Base-by-base conservation (phyloP, 2,113 vertebrate genomes). In the Neotoma lepida region DNA sequence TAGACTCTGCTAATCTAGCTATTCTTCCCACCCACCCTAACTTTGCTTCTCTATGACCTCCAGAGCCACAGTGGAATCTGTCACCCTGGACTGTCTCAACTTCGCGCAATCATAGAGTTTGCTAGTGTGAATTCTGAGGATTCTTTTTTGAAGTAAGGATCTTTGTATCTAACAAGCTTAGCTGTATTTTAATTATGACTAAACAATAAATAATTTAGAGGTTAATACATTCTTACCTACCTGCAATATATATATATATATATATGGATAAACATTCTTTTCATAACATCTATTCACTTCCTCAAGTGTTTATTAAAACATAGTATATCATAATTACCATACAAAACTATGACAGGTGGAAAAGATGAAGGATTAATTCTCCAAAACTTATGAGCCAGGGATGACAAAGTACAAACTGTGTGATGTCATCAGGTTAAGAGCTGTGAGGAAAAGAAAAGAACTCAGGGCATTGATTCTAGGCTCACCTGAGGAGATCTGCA, bases 151-250 rank as follows among this genome's bases (percentile, higher is more conserved):
- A 84, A 44, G 28, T 84, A 1, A 33, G 28, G 14, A 15, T 41
- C 35, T 44, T 28, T 63, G 1, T 63, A 44, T 82, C 24, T 30
- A 39, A 63, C 13, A 63, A 63, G 8, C 80, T 84, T 84, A 63
- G 28, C 18, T 41, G 8, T 41, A 81, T 84, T 84, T 61, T 63
- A 70, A 86, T 77, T 70, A 51, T 20, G 66, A 86, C 2, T 84
- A 78, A 78, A 94, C 35, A 39, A 33, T 91, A 91, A 95, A 70
- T 56, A 77, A 74, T 46, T 96, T 35, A 89, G 49, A 93, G 18
- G 56, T 46, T 54, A 51, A 26, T 6, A n/a, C 30, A 86, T 24
- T n/a, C 30, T 86, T 68, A 15, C 4, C 30, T 35, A 77, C 2
- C 39, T 86, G 6, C 81, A 13, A 54, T 13, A 44, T 63, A 39